Base-by-base conservation (phyloP, 2,888 invertebrate species). In the Vanessa cardui region DNA sequence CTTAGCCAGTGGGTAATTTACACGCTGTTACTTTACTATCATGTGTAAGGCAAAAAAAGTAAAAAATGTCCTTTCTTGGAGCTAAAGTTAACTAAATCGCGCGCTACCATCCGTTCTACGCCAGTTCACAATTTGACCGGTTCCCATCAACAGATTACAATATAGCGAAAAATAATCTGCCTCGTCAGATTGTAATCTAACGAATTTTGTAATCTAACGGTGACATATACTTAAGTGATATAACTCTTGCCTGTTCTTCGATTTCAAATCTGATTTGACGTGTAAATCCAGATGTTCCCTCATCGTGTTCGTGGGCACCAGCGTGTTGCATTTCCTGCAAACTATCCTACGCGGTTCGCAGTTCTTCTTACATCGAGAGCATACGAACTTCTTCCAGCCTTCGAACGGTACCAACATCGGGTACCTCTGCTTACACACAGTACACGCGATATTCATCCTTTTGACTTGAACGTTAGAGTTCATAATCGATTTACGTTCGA, bases 281-380 rank as follows among this genome's bases (percentile, higher is more conserved):
- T 80, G 78, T 47, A 79, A 52, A 0, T 77, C 77, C 26, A 76
- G 66, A 33, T 82, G 82, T 0, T 78, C 77, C 21, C 71, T 68
- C 66, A 80, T 72, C 54, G 74, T 64, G 9, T 63, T 76, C 0
- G 65, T n/a, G 0, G 80, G 77, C 71, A 80, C 69, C 2, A 62
- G 66, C 0, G 78, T 44, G 15, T 78, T 80, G 18, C 78, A 79
- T 45, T 75, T 80, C 50, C 68, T 78, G 21, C 77, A 80, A 1
- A 70, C 50, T 3, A 62, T 73, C 3, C 68, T 73, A 0, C 70
- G 49, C 0, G 77, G 76, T 0, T 72, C 69, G 3, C 63, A 66
- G 20, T 79, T 77, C 59, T 83, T 83, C 69, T 85, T 86, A 61
- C 86, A 86, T 0, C 86, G 78, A 0, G 85, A 84, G 58, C 86